Percentiles rank a stretch among this genome's conserved stretches.
phyloP scores from a whole-genome alignment of 2,113 vertebrate species.

The Oryzias celebensis region DNA sequence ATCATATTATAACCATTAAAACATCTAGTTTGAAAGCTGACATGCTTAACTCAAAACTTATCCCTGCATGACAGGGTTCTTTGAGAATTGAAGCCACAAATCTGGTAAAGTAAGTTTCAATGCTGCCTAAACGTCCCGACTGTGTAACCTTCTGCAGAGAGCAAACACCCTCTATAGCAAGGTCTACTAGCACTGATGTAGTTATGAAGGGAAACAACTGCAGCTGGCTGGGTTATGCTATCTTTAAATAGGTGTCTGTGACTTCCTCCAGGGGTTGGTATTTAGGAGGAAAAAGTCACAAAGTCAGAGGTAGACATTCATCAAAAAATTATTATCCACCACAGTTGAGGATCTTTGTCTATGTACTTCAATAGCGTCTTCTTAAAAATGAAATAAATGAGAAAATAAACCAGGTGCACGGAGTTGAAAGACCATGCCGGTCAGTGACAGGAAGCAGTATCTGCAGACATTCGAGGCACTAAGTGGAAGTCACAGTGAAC shows the following conservation, averaged over 20 bases:
- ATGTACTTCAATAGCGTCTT: not conserved
- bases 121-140: slow-evolving; percentile 26
- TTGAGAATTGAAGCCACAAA: slow-evolving; percentile 26
- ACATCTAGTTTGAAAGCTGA: slow-evolving; percentile 10
- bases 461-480: slow-evolving; percentile 3
- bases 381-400: not conserved
- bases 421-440: slow-evolving; percentile 21
- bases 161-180: slow-evolving; percentile 47
- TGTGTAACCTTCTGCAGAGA: slow-evolving; percentile 53
- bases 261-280: slow-evolving; percentile 34
- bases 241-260: slow-evolving; percentile 70
- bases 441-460: slow-evolving; percentile 9
- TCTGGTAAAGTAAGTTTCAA: slow-evolving; percentile 53
- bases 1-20: slow-evolving; percentile 2
- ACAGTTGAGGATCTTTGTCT: not conserved
- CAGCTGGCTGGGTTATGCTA: slow-evolving; percentile 64
- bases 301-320: slow-evolving; percentile 32
- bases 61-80: not conserved
- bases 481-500: slow-evolving; percentile 16
- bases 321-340: slow-evolving; percentile 12
- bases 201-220: slow-evolving; percentile 66
- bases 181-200: slow-evolving; percentile 57
- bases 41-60: slow-evolving; percentile 16
- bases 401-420: slow-evolving; percentile 2
- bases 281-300: slow-evolving; percentile 42